A percentile compares a stretch with the other conserved stretches of the same genome.
phyloP scores from a whole-genome alignment of 23 tunicate genomes.

The Trididemnum clinides region DNA sequence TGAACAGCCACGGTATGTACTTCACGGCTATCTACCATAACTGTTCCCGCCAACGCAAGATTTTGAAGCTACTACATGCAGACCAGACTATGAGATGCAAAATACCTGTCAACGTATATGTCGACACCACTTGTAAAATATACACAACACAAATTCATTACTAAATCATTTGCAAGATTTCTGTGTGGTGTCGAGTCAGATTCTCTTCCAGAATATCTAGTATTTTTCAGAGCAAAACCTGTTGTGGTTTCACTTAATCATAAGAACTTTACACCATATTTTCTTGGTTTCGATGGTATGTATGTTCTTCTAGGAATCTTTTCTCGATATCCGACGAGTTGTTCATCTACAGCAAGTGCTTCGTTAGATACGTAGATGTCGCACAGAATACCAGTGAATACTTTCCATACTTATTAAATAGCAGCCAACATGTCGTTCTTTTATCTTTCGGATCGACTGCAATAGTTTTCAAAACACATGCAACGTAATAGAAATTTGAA shows the following conservation, averaged over 20 bases:
- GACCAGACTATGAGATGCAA: not conserved
- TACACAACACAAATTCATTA: not conserved
- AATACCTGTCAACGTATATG: not conserved
- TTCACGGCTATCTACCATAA: not conserved
- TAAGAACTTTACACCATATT: not conserved
- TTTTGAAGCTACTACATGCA: not conserved
- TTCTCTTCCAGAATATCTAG: not conserved
- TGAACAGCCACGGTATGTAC: not conserved
- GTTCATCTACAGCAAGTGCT: not conserved
- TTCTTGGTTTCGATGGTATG: no score
- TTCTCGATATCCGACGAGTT: no score
- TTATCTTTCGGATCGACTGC: not conserved
- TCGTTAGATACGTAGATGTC: not conserved
- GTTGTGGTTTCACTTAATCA: not conserved
- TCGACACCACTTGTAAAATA: not conserved
- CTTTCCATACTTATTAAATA: not conserved
- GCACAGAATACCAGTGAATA: not conserved
- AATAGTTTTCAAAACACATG: not conserved
- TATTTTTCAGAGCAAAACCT: not conserved
- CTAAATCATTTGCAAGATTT: not conserved
- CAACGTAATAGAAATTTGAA: no score
- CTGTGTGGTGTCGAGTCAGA: not conserved
- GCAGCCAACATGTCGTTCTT: not conserved
- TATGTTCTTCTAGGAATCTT: no score
- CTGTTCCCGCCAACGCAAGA: not conserved